Base-by-base conservation (phyloP, 2,888 invertebrate genomes). In the Homarus gammarus region DNA sequence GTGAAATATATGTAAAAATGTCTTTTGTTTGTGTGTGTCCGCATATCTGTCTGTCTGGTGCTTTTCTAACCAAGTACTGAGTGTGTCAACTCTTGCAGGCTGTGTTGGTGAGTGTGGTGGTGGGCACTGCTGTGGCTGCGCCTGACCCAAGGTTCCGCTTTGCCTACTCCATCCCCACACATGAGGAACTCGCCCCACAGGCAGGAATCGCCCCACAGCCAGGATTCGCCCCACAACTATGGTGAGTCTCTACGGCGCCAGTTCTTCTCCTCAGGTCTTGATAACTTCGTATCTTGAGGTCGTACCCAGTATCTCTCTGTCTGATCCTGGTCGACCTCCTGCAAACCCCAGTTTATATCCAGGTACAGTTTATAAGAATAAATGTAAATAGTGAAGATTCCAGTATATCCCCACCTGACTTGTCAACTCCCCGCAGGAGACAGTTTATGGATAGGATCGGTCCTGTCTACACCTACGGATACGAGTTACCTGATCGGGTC, bases 401-500 rank as follows among this genome's bases (percentile, higher is more conserved):
- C n/a, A n/a, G n/a, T n/a, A n/a, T n/a, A n/a, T n/a, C n/a, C n/a
- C n/a, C n/a, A n/a, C n/a, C n/a, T n/a, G n/a, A n/a, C n/a, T n/a
- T n/a, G n/a, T n/a, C n/a, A n/a, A n/a, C 38, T 27, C 8, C 18
- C 40, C 3, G 36, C 72, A 83, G 83, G 83, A 2, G 31, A 8
- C 44, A 72, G 31, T 83, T 68, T 49, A 49, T 70, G 6, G 49
- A 83, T 5, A 27, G 33, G 10, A 3, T 22, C n/a, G 51, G 72
- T 6, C n/a, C 44, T 36, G 18, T 5, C 15, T 83, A 70, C n/a
- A 2, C 31, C 15, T 83, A 18, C 44, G 83, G 83, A 1, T 72
- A 83, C 72, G 72, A 72, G 51, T 83, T 83, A 22, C 70, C 70
- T 0, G 83, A 83, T 6, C 83, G 27, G 10, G 70, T 64, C 18